Percentiles rank a stretch among this genome's conserved stretches.
Conservation (phyloP, 2,113 vertebrate species). For the Thomomys bottae region DNA sequence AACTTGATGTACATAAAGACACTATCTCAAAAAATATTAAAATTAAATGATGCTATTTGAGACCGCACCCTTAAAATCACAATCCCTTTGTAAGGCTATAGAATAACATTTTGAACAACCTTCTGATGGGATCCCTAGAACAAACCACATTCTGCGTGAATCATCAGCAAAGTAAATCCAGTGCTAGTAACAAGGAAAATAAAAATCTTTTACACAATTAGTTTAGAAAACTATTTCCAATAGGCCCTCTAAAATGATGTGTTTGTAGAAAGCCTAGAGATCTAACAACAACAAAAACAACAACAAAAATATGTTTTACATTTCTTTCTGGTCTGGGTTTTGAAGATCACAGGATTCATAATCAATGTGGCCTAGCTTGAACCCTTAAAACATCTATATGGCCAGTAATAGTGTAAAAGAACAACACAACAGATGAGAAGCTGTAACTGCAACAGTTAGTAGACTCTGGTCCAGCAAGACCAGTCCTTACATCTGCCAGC, state of each 20-base stretch:
- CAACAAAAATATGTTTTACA: conserved; percentile 62
- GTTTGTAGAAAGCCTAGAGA: conserved; percentile 12
- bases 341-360: conserved; percentile 88
- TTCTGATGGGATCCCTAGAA: not conserved
- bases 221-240: conserved; percentile 52
- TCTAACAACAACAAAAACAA: not conserved
- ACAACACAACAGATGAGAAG: conserved; percentile 85
- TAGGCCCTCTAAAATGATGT: not conserved
- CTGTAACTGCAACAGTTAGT: conserved; percentile 80
- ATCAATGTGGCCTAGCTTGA: conserved; percentile 88
- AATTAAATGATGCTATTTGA: not conserved
- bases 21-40: not conserved
- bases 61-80: not conserved
- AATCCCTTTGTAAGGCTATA: not conserved
- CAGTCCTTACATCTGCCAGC: conserved; percentile 28
- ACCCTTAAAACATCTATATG: conserved; percentile 79
- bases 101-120: not conserved
- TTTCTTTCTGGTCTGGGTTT: conserved; percentile 83
- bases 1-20: not conserved
- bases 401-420: conserved; percentile 82
- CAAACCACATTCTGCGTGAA: not conserved
- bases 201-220: not conserved
- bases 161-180: not conserved
- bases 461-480: conserved; percentile 58
- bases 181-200: not conserved